Base-by-base conservation (phyloP, 2,797 vertebrate species). In the Aeoliscus strigatus region DNA sequence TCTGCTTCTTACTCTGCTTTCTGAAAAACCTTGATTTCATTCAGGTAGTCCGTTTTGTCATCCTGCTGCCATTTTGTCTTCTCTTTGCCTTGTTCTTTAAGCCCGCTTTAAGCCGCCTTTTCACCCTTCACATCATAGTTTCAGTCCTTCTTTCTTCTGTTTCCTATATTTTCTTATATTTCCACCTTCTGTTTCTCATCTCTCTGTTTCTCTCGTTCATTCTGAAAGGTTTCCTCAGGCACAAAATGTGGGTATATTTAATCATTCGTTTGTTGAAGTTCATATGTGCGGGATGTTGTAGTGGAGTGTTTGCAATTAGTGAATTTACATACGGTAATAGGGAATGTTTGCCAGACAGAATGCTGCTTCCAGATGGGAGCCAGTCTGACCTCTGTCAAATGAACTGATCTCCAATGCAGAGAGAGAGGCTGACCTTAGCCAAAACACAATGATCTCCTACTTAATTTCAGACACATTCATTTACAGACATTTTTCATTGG, bases 311-410 rank as follows among this genome's bases (percentile, higher is more conserved):
- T 78, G 73, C 72, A 80, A 84, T 84, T 79, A 82, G 72, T 70
- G 62, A 65, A 86, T 86, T 86, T 86, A 73, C 83, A 84, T 84
- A 80, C 51, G 25, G 70, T 86, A 84, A 86, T 84, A 59, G 73
- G 68, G 58, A 70, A 66, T 73, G 74, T 79, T 81, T 78, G 66
- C 63, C 60, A 64, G 67, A 29, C 62, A 58, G 60, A 68, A 66
- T 56, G 52, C 43, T 50, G 70, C 61, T 68, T 61, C 65, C 63
- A 51, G 55, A 78, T 45, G 60, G 66, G 42, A 75, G 60, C 43
- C 44, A 59, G 51, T 39, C 67, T 81, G 77, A 80, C 81, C 83
- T 70, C 77, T 62, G 79, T 84, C 72, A 79, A 83, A 79, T 64
- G 67, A 59, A 74, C 72, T 66, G 66, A 80, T 80, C 75, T 46